Base-by-base conservation (phyloP, 2,797 vertebrate species). In the Sciaenops ocellatus region DNA sequence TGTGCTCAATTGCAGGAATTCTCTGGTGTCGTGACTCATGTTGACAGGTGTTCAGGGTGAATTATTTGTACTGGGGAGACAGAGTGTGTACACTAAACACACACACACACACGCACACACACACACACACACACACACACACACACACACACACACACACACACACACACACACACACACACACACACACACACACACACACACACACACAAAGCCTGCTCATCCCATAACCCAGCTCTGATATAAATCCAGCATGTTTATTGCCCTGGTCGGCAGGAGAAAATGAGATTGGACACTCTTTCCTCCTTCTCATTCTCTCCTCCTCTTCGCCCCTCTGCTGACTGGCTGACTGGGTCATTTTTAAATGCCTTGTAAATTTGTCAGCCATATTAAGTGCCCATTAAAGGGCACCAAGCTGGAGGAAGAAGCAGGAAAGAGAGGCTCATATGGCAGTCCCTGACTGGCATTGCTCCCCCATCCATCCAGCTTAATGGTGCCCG, bases 1-100 rank as follows among this genome's bases (percentile, higher is more conserved):
- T 96, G 93, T 79, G 93, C 93, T 93, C 95, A 95, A 95, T 96
- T 96, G 94, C 94, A 94, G 90, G 94, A 95, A 96, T 94, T 94
- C 90, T 88, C 95, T 93, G 92, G 88, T 67, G 90, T 90, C 42
- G 65, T 93, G 94, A 96, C 94, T 96, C 95, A 87, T 68, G 93
- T 79, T 87, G 95, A 96, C 95, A 95, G 95, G 94, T 95, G 84
- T 93, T 93, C 90, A 90, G 74, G 50, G 87, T 89, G 89, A 94
- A 93, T 91, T 91, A 93, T 85, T 89, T 87, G 85, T 77, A 87
- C 89, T 80, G 48, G 67, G 6, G 67, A 86, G 65, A 71, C 67
- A 85, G 78, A 67, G 83, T 83, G 69, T 77, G 75, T 62, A 56
- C 84, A 65, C 78, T 73, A 82, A 79, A 89, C 72, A 86, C 82